Evolutionary conservation across 2,113 vertebrate genomes (phyloP).

Genomic region (Myodes glareolus): DNA sequence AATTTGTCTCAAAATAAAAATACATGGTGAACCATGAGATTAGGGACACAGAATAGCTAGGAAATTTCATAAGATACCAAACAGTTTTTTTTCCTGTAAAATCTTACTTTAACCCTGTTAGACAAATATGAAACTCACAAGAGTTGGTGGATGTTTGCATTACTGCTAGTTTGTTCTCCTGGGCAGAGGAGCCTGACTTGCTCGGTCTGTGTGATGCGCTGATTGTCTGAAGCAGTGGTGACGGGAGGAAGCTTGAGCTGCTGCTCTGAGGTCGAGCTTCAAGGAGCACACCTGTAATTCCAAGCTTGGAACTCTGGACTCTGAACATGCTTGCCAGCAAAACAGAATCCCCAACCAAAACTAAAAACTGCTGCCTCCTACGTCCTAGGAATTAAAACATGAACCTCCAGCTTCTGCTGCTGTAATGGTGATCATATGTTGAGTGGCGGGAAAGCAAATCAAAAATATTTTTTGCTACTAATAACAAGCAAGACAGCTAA

Average conservation of each 20-base stretch:
- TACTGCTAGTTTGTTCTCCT: constrained; percentile 14
- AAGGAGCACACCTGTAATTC: neutral
- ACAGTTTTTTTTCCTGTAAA: neutral
- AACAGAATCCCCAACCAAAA: neutral
- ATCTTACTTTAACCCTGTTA: constrained; percentile 20
- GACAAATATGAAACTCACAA: neutral
- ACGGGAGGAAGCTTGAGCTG: neutral
- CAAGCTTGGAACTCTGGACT: too few species aligned
- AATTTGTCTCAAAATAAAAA: constrained; percentile 43
- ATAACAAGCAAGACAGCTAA: neutral
- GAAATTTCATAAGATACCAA: neutral
- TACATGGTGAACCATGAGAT: neutral
- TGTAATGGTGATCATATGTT: neutral
- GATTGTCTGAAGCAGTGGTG: constrained; percentile 8
- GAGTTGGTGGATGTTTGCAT: neutral
- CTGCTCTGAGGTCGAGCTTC: too few species aligned
- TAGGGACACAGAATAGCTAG: constrained; percentile 22
- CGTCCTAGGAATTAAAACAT: constrained; percentile 4
- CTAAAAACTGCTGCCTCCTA: too few species aligned
- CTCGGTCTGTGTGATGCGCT: neutral
- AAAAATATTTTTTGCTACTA: constrained; percentile 3
- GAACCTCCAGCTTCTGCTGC: neutral
- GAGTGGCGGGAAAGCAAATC: neutral
- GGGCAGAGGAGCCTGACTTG: neutral
- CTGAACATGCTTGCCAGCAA: neutral